These are phyloP conservation scores for Ernsta delagoae DNA, from an alignment of 2,888 invertebrate genomes.

Conservation along the genomic window DNA sequence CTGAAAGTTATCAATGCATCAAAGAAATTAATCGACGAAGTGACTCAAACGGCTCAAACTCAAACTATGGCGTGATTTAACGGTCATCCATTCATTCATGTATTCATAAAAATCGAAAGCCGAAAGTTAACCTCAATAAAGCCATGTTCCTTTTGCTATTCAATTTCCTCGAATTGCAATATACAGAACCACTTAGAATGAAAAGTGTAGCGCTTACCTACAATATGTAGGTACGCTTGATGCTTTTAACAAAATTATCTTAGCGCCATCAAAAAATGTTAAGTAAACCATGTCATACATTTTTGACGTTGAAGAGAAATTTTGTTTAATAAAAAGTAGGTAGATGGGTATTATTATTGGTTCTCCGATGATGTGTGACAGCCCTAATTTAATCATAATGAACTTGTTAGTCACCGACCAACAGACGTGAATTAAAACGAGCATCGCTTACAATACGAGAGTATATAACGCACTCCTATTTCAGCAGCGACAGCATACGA, in stretches of 20 bases:
- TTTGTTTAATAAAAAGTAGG: slow-evolving; percentile 10
- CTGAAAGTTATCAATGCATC: too few relatives aligned
- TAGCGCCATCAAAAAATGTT: neutral
- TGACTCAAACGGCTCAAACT: slow-evolving; percentile 23
- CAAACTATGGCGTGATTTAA: slow-evolving; percentile 29
- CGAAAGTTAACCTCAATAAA: slow-evolving; percentile 35
- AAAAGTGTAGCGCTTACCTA: neutral
- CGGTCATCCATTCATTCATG: slow-evolving; percentile 18
- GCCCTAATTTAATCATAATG: slow-evolving; percentile 30
- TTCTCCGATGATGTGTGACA: slow-evolving; percentile 27
- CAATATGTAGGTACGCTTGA: neutral
- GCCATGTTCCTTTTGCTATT: slow-evolving; percentile 20
- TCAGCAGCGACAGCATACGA: slow-evolving; percentile 30
- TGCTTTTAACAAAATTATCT: slow-evolving; percentile 13
- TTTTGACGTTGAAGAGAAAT: slow-evolving; percentile 24
- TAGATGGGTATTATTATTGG: neutral
- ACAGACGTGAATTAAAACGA: slow-evolving; percentile 21
- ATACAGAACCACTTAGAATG: neutral
- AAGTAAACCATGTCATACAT: slow-evolving; percentile 31
- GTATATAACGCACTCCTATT: slow-evolving; percentile 35
- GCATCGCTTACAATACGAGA: slow-evolving; percentile 24
- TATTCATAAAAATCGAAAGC: slow-evolving; percentile 23
- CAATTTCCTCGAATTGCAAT: slow-evolving; percentile 26
- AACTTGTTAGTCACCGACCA: slow-evolving; percentile 27
- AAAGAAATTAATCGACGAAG: slow-evolving; percentile 14